These are phyloP conservation scores for Latrodectus geometricus DNA, from an alignment of 1,140 invertebrate species.

Conservation along the genomic window DNA sequence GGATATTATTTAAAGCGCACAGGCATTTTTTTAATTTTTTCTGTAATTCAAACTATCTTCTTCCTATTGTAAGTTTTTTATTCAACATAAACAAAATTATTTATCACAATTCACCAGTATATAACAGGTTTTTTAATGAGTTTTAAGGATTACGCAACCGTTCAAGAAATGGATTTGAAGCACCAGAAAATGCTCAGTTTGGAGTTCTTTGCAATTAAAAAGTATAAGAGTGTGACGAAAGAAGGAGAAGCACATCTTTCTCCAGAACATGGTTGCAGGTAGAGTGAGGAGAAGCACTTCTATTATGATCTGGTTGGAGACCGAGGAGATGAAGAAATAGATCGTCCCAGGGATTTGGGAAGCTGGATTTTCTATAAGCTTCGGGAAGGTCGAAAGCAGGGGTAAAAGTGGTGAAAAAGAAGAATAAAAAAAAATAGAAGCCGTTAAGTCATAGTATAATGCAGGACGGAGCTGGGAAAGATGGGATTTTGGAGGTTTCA, in stretches of 20 bases:
- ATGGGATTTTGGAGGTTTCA: constrained; percentile 45
- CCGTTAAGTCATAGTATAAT: constrained; percentile 41
- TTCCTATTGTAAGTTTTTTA: too few relatives aligned
- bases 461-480: constrained; percentile 19
- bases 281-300: constrained; percentile 2
- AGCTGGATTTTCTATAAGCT: constrained; percentile 41
- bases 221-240: too few relatives aligned
- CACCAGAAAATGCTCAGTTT: not conserved
- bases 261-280: not conserved
- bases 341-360: constrained; percentile 25
- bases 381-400: not conserved
- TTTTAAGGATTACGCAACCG: too few relatives aligned
- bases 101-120: too few relatives aligned
- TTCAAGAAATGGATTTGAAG: not conserved
- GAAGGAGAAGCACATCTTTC: not conserved
- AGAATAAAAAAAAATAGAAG: not conserved
- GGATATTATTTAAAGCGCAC: too few relatives aligned
- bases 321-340: constrained; percentile 38
- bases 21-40: too few relatives aligned
- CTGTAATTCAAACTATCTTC: too few relatives aligned
- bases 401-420: not conserved
- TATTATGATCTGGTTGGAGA: constrained; percentile 11
- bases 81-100: too few relatives aligned
- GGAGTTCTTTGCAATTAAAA: not conserved
- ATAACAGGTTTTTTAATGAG: too few relatives aligned